Conservation (phyloP, 2,797 vertebrate species). For the Hapalemur alaotrensis region DNA sequence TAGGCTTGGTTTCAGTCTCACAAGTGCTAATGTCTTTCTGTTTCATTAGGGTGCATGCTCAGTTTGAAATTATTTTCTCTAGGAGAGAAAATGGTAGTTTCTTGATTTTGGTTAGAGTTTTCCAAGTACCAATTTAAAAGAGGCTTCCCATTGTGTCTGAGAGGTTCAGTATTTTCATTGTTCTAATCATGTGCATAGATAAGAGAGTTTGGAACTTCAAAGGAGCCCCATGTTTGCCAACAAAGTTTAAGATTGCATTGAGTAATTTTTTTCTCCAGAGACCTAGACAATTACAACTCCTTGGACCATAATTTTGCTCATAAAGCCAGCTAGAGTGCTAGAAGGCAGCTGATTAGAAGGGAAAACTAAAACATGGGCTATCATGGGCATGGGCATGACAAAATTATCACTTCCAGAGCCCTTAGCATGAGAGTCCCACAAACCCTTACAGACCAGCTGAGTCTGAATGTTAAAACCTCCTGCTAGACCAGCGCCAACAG, state of each 20-base stretch:
- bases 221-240: background rate
- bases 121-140: background rate
- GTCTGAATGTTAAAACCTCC: background rate
- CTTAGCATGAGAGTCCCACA: background rate
- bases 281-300: no score
- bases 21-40: background rate
- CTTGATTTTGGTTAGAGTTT: background rate
- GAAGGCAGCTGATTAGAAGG: background rate
- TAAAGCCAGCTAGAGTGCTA: background rate
- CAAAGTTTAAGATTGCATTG: no score
- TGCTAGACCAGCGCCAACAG: background rate
- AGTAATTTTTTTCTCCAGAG: no score
- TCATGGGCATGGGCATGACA: background rate
- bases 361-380: background rate
- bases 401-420: background rate
- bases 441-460: background rate
- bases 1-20: background rate
- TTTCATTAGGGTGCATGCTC: background rate
- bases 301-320: background rate
- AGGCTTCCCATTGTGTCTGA: no score
- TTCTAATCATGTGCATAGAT: background rate
- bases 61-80: background rate
- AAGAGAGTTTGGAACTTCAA: background rate
- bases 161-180: background rate
- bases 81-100: background rate